Base-by-base conservation (phyloP, 1,140 invertebrate species). In the Paralvinella palmiformis region DNA sequence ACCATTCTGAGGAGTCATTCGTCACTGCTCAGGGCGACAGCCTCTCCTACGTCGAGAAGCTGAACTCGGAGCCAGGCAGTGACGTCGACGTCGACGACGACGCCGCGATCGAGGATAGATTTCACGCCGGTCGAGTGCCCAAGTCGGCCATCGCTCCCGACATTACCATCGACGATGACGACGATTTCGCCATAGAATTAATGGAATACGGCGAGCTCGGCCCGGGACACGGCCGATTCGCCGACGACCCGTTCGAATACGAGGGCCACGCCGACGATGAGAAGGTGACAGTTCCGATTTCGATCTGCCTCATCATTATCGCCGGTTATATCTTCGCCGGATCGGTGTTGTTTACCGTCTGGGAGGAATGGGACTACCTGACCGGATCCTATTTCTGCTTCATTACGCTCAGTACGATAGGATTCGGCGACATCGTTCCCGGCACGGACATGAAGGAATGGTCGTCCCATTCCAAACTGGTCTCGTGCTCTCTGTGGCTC, bases 331-430 rank as follows among this genome's bases (percentile, higher is more conserved):
- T 82, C 35, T 71, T 79, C 56, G 62, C 73, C 29, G 80, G 80
- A 0, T 77, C 79, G 6, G 52, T 81, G 37, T 65, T 82, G 13
- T 80, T 81, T 62, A 71, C 75, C 1, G 48, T 72, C 0, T 80
- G 77, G 77, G 77, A 80, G 61, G 48, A 68, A 2, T 80, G 79
- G 95, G 90, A 87, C 52, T 85, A 92, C 17, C 82, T 98, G 10
- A 94, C 96, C 71, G 91, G 91, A 32, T 90, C 91, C 52, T 97
- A 94, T 79, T 97, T 96, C 76, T 96, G 92, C 73, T 96, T 95
- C 82, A 92, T 93, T 24, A 93, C 85, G 0, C 75, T 87, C 7
- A 83, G 73, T 66, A 80, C 79, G 1, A 93, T 96, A 67, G 94
- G 95, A 1, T 91, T 97, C 71, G 94, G 94, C 0, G 94, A 97